Conservation (phyloP, 2,888 invertebrate species). For the Andrena bucephala region DNA sequence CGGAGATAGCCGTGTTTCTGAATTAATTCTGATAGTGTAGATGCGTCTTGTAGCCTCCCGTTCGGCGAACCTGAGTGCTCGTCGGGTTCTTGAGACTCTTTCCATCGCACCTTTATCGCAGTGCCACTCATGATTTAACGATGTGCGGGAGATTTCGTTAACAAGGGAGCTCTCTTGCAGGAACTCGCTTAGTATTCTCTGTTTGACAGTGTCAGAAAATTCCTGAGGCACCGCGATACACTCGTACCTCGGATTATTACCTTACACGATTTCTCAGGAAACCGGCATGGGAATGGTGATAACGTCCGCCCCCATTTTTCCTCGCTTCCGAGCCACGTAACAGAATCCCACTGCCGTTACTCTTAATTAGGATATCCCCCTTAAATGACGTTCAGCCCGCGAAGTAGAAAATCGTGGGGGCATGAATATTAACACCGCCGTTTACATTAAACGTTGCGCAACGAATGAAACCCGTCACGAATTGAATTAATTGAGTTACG, state of each 20-base stretch:
- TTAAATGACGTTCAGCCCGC: slow-evolving; percentile 19
- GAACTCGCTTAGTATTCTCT: too few relatives aligned
- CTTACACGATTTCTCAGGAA: background rate
- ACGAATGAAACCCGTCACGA: slow-evolving; percentile 49
- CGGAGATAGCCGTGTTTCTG: slow-evolving; percentile 52
- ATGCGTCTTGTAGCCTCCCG: slow-evolving; percentile 26
- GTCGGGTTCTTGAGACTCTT: background rate
- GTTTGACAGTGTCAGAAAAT: too few relatives aligned
- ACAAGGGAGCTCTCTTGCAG: background rate
- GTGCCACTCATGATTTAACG: background rate
- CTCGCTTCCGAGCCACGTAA: background rate
- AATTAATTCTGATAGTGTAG: slow-evolving; percentile 56
- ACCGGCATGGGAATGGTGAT: background rate
- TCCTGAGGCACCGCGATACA: too few relatives aligned
- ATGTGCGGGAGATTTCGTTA: background rate
- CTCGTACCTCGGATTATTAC: too few relatives aligned
- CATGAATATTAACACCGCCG: slow-evolving; percentile 48
- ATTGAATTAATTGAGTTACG: slow-evolving; percentile 51
- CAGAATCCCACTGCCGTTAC: slow-evolving; percentile 40
- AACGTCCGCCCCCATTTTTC: background rate
- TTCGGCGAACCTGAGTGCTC: slow-evolving; percentile 20
- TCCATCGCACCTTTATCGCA: background rate
- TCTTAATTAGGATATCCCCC: slow-evolving; percentile 38
- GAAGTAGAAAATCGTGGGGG: slow-evolving; percentile 27
- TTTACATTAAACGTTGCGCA: slow-evolving; percentile 40